Conservation (phyloP, 1,140 invertebrate genomes). For the Antheraea pernyi region DNA sequence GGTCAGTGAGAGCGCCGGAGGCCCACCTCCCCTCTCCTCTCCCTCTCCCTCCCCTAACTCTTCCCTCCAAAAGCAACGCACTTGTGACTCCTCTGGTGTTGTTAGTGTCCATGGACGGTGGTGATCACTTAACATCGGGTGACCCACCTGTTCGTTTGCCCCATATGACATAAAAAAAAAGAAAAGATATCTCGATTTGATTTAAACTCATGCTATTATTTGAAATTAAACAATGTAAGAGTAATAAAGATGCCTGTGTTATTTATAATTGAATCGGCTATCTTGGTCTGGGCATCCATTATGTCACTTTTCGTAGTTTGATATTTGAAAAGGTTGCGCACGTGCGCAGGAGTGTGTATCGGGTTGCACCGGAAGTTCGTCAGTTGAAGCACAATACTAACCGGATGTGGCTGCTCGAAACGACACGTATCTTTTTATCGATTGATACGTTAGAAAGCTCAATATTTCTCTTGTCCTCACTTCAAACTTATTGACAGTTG, state of each 20-base stretch:
- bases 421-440: slow-evolving; percentile 69
- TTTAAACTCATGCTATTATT: too few species aligned
- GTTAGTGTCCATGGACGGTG: too few species aligned
- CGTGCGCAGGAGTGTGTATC: slow-evolving; percentile 77
- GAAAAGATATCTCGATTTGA: too few species aligned
- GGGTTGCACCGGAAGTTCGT: slow-evolving; percentile 71
- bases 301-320: slow-evolving; percentile 58
- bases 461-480: slow-evolving; percentile 71
- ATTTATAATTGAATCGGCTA: not conserved
- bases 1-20: too few species aligned
- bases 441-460: slow-evolving; percentile 75
- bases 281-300: not conserved
- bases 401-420: slow-evolving; percentile 76
- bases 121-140: too few species aligned
- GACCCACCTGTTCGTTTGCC: too few species aligned
- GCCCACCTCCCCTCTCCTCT: too few species aligned
- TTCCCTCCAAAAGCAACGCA: too few species aligned
- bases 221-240: too few species aligned
- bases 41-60: too few species aligned
- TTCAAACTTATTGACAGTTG: slow-evolving; percentile 35
- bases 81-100: too few species aligned
- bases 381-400: slow-evolving; percentile 67
- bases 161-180: too few species aligned
- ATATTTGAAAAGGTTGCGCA: slow-evolving; percentile 74
- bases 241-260: not conserved